A percentile compares a stretch with the other conserved stretches of the same genome.
Conservation (phyloP, 2,113 vertebrate species). For the Psophia crepitans region DNA sequence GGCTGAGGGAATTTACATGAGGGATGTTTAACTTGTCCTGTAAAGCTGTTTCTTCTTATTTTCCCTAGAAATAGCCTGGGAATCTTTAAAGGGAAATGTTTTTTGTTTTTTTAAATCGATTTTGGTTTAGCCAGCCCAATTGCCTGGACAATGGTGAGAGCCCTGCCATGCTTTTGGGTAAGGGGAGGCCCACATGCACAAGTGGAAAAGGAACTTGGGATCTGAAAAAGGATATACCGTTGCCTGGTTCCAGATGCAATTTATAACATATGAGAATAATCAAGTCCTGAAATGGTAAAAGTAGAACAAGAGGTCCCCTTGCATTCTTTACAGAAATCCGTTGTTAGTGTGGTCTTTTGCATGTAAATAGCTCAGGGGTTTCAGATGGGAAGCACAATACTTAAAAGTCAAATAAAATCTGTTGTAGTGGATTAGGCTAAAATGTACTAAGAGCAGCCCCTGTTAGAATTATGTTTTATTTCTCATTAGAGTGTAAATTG, state of each 20-base stretch:
- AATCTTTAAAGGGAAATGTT: neutral
- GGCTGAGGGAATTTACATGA: neutral
- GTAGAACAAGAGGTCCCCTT: neutral
- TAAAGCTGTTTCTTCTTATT: neutral
- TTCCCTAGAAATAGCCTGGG: neutral
- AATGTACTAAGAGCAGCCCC: neutral
- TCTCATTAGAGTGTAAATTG: slow-evolving; percentile 21
- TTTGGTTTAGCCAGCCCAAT: neutral
- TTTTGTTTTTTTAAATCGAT: neutral
- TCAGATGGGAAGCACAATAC: neutral
- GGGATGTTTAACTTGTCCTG: neutral
- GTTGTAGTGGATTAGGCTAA: neutral
- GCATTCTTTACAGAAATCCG: neutral
- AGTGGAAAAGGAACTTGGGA: neutral
- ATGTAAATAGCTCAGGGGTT: neutral
- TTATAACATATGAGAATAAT: slow-evolving; percentile 1
- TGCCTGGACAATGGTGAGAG: neutral
- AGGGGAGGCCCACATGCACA: neutral
- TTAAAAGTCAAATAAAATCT: slow-evolving; percentile 32
- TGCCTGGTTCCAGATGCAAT: neutral
- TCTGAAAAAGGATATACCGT: neutral
- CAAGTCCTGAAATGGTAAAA: neutral
- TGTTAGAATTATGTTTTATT: slow-evolving; percentile 25
- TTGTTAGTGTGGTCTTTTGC: neutral
- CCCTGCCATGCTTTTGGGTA: neutral